Evolutionary conservation across 30 jellyfish, hydroid and myxozoan species (phyloP).

Genomic region (Euphysa ruthae): DNA sequence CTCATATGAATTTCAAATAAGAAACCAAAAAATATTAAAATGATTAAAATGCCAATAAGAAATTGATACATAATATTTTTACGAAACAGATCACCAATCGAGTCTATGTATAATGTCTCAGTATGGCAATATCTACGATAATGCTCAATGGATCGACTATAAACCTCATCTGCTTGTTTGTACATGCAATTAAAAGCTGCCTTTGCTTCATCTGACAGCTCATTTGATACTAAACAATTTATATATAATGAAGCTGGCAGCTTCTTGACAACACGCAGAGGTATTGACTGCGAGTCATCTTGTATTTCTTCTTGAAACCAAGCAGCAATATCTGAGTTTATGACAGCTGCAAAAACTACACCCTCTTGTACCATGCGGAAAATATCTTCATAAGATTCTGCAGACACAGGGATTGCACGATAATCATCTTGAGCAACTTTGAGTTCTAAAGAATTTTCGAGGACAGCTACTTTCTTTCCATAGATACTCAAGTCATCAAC

Average conservation of each 20-base stretch:
- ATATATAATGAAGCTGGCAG: constrained; percentile 21
- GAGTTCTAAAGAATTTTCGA: constrained; percentile 18
- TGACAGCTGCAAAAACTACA: constrained; percentile 27
- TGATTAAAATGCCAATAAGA: not conserved
- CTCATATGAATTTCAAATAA: constrained; percentile 1
- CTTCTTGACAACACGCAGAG: constrained; percentile 15
- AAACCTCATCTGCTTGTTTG: constrained; percentile 13
- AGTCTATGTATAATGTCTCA: constrained; percentile 15
- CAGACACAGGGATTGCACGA: constrained; percentile 16
- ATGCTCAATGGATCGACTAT: not conserved
- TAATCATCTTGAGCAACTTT: constrained; percentile 16
- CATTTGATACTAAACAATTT: constrained; percentile 11
- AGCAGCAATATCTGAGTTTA: constrained; percentile 32
- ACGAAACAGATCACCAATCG: not conserved
- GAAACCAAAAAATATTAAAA: constrained; percentile 1
- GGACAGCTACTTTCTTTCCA: constrained; percentile 33
- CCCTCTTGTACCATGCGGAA: constrained; percentile 17
- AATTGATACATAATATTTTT: not conserved
- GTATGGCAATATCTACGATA: constrained; percentile 26
- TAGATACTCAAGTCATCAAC: constrained; percentile 20
- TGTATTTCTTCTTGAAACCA: constrained; percentile 32
- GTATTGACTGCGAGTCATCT: not conserved
- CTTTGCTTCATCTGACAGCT: not conserved
- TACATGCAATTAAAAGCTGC: constrained; percentile 14
- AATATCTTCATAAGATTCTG: constrained; percentile 20